Percentiles rank a stretch among this genome's conserved stretches.
These are phyloP conservation scores for Anthrax anthrax DNA, from an alignment of 2,888 invertebrate species.

Conservation along the genomic window DNA sequence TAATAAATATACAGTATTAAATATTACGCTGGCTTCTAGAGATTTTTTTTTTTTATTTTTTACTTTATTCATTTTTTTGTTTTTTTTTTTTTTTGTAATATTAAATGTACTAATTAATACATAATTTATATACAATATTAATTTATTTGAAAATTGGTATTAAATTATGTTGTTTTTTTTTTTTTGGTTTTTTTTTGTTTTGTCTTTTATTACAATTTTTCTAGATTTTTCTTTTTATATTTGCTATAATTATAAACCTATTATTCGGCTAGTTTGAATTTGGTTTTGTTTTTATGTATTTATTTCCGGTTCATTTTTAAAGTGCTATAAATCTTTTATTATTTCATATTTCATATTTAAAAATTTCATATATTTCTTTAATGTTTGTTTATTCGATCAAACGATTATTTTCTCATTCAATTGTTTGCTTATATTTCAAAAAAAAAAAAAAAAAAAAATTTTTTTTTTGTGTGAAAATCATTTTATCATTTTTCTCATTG, in stretches of 20 bases:
- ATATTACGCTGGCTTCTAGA: slow-evolving; percentile 11
- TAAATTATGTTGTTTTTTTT: not conserved
- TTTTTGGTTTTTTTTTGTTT: slow-evolving; percentile 1
- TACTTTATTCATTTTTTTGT: not conserved
- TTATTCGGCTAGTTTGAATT: slow-evolving; percentile 7
- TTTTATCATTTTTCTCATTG: too few relatives aligned
- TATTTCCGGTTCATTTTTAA: too few relatives aligned
- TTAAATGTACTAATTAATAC: slow-evolving; percentile 12
- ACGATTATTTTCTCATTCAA: too few relatives aligned
- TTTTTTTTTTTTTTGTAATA: slow-evolving; percentile 9
- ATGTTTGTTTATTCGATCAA: too few relatives aligned
- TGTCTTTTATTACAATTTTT: slow-evolving; percentile 2
- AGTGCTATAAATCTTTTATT: too few relatives aligned
- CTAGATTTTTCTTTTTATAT: slow-evolving; percentile 5
- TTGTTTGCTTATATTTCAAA: too few relatives aligned
- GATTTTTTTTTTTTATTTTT: slow-evolving; percentile 6
- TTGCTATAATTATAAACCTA: not conserved
- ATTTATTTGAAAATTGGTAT: slow-evolving; percentile 6
- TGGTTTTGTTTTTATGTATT: not conserved
- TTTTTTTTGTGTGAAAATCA: too few relatives aligned
- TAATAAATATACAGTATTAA: too few relatives aligned
- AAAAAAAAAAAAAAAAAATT: too few relatives aligned
- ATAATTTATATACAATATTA: slow-evolving; percentile 8
- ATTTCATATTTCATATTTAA: too few relatives aligned
- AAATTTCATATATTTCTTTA: too few relatives aligned